Conservation (phyloP, 2,113 vertebrate genomes). For the Steatornis caripensis region DNA sequence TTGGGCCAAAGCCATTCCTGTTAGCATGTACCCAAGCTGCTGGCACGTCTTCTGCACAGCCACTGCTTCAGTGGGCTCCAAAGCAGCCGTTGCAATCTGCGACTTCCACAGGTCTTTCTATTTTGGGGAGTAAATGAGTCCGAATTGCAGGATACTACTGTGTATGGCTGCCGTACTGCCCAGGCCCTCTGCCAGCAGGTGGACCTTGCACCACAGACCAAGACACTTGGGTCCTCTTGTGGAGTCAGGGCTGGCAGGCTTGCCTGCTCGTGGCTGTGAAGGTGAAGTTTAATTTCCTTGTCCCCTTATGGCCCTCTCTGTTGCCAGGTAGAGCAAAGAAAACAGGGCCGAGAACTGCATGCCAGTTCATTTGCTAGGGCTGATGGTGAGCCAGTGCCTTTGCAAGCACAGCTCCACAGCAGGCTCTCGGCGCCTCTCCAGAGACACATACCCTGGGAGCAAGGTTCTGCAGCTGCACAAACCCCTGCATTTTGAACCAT, state of each 20-base stretch:
- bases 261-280: background rate
- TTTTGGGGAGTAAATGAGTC: background rate
- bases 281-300: background rate
- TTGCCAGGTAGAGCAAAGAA: background rate
- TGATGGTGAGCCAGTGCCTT: background rate
- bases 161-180: fast-evolving
- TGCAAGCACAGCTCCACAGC: background rate
- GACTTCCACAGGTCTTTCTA: background rate
- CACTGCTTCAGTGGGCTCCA: background rate
- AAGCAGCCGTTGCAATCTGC: background rate
- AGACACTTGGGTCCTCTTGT: fast-evolving
- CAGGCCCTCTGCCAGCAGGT: background rate
- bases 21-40: background rate
- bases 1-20: background rate
- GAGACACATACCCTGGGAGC: background rate
- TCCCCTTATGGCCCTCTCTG: background rate
- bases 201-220: fast-evolving
- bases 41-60: background rate
- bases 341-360: fast-evolving
- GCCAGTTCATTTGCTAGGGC: background rate
- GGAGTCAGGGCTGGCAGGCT: fast-evolving
- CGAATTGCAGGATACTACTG: background rate
- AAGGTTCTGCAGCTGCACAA: background rate
- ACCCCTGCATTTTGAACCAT: background rate
- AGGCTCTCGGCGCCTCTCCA: background rate